Evolutionary conservation across 2,888 invertebrate species (phyloP).

Genomic region (Plebejus anna): DNA sequence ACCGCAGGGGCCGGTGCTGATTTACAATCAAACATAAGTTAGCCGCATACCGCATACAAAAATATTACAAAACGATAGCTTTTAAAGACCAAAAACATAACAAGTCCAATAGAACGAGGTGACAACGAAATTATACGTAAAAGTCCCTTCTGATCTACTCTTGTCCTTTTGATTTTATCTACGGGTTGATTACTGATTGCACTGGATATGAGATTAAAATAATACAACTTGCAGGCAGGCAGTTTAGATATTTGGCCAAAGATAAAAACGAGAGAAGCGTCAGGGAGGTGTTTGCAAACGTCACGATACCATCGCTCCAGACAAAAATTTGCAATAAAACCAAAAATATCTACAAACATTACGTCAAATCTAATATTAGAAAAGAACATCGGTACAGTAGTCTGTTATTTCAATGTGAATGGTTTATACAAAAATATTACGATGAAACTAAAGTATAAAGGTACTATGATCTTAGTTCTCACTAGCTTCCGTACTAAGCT

Average conservation of each 20-base stretch:
- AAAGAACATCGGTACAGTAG: slow-evolving; percentile 1
- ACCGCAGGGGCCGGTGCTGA: slow-evolving; percentile 35
- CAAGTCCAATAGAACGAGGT: background rate
- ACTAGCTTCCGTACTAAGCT: background rate
- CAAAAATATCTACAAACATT: slow-evolving; percentile 29
- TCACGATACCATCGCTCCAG: slow-evolving; percentile 22
- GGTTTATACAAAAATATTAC: background rate
- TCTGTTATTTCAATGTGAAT: background rate
- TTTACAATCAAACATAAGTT: slow-evolving; percentile 20
- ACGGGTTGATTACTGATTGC: no score
- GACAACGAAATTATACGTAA: background rate
- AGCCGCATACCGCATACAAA: slow-evolving; percentile 27
- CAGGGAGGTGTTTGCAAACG: slow-evolving; percentile 14
- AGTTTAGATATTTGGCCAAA: background rate
- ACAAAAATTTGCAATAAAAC: slow-evolving; percentile 29
- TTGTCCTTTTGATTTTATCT: background rate
- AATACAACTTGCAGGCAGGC: background rate
- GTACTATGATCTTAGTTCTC: background rate
- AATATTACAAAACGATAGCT: slow-evolving; percentile 25
- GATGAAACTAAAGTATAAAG: background rate
- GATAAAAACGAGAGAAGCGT: slow-evolving; percentile 10
- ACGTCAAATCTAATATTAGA: slow-evolving; percentile 29
- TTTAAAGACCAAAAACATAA: background rate
- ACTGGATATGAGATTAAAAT: background rate
- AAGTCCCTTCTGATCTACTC: background rate